Evolutionary conservation across 2,888 invertebrate species (phyloP), one percentile per base, ranked within the genome.

Genomic region (Dolichopus griseipennis): DNA sequence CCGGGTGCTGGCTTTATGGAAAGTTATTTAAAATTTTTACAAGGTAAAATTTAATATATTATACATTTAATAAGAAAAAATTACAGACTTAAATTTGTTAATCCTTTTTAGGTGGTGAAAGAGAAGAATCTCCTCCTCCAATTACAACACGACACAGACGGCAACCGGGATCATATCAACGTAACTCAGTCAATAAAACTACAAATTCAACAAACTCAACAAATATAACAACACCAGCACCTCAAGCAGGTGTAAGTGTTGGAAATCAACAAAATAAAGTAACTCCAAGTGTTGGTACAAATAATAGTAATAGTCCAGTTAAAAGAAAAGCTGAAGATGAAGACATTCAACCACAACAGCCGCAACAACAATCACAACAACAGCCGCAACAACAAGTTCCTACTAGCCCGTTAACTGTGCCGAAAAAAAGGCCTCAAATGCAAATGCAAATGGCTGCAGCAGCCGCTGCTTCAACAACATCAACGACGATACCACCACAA

Each of bases 21-120:
- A 78, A 92, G 92, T 82, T 93, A 92, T 81, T 84, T 92, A 73
- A 92, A 92, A 81, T 93, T 93, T 81, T 83, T 91, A 73, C 89
- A 90, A 83, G 64, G 52, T 52, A 52, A 18, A 6, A 18, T 52
- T 52, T 52, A 18, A n/a, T n/a, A 27, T 5, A 27, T 27, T 5
- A 4, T 4, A 27, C 27, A 27, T 27, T 4, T 5, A 27, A 27
- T 27, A 27, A 27, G 27, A 5, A 4, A 27, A 4, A 27, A 27
- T n/a, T 4, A 27, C 27, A 27, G 27, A 27, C 5, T 27, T 27
- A 4, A 27, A n/a, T n/a, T 27, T 27, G 5, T 27, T 27, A 27
- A 2, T 27, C 5, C 5, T 52, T 52, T 52, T 72, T 79, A 66
- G 80, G 80, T 72, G 92, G 92, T 72, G 92, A 92, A 78, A 85